Evolutionary conservation across 2,113 vertebrate species (phyloP).

Genomic region (Microtus richardsoni): DNA sequence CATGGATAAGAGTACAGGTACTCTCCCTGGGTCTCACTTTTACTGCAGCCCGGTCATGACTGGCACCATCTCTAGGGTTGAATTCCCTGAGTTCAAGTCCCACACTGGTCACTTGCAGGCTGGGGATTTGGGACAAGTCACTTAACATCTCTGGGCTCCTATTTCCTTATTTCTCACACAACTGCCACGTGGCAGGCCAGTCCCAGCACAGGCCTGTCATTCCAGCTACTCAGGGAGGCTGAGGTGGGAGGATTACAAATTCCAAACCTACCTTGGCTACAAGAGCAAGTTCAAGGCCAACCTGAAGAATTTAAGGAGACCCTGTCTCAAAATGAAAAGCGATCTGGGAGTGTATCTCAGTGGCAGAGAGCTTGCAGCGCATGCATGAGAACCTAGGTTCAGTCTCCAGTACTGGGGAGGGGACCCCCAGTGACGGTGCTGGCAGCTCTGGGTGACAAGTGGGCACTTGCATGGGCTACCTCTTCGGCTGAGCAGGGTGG

Average conservation of each 20-base stretch:
- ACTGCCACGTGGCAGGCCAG: not conserved
- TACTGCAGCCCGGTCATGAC: not conserved
- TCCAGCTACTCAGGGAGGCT: not conserved
- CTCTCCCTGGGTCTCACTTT: not conserved
- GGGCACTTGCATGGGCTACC: too few relatives aligned
- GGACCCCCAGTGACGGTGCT: fast-evolving
- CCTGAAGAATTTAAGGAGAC: not conserved
- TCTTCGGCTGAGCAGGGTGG: not conserved
- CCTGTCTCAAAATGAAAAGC: not conserved
- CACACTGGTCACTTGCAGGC: not conserved
- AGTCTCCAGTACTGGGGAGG: too few relatives aligned
- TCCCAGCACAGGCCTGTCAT: not conserved
- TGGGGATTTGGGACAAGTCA: not conserved
- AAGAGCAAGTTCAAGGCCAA: not conserved
- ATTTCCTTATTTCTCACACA: not conserved
- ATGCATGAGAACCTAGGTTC: not conserved
- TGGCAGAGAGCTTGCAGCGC: too few relatives aligned
- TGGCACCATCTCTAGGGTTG: not conserved
- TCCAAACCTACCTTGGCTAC: too few relatives aligned
- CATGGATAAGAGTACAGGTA: fast-evolving
- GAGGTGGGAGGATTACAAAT: not conserved
- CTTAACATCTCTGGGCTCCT: not conserved
- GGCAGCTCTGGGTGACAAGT: fast-evolving
- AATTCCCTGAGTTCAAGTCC: not conserved
- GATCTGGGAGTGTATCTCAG: not conserved